Conservation (phyloP, 2,113 vertebrate species). For the Choloepus hoffmanni region DNA sequence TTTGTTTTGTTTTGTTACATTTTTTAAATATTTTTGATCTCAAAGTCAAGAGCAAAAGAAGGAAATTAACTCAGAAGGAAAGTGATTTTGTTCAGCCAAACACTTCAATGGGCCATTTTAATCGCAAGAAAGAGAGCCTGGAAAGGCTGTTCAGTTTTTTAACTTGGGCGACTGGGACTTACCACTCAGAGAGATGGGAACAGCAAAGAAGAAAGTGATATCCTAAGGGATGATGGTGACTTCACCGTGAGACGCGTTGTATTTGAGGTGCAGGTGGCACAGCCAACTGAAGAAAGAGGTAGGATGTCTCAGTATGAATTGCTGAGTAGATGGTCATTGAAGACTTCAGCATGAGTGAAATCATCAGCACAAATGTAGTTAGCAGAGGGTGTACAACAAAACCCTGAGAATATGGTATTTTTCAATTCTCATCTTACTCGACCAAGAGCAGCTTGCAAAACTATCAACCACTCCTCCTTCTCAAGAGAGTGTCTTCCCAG, state of each 20-base stretch:
- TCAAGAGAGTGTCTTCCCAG: not conserved
- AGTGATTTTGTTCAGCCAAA: not conserved
- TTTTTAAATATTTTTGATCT: not conserved
- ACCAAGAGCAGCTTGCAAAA: not conserved
- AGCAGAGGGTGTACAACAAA: not conserved
- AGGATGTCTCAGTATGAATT: not conserved
- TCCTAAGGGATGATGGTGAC: not conserved
- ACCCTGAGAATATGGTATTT: not conserved
- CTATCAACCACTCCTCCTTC: not conserved
- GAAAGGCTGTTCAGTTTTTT: not conserved
- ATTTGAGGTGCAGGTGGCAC: not conserved
- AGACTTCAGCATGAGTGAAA: not conserved
- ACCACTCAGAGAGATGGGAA: not conserved
- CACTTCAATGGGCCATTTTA: not conserved
- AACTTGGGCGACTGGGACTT: not conserved
- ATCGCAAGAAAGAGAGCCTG: not conserved
- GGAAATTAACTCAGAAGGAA: not conserved
- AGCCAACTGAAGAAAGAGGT: not conserved
- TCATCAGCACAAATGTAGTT: not conserved
- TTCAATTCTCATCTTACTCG: not conserved
- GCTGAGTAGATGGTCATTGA: not conserved
- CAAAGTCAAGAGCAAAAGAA: constrained; percentile 29
- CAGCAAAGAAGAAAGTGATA: not conserved
- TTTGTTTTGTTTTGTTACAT: no score
- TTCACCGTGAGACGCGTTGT: not conserved